Evolutionary conservation across 1,140 invertebrate genomes (phyloP).

Genomic region (Atta colombica): DNA sequence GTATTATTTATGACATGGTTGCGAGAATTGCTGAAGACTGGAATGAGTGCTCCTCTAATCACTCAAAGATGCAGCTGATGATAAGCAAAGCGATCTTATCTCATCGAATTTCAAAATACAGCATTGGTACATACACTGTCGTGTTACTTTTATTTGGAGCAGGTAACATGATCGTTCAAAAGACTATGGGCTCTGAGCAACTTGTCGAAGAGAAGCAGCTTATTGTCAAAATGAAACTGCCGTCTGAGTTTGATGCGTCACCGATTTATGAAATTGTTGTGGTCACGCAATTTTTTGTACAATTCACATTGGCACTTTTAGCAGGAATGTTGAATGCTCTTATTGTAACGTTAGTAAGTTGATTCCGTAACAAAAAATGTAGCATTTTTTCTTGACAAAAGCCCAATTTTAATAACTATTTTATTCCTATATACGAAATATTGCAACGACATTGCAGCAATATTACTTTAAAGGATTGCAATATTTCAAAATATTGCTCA

Average conservation of each 20-base stretch:
- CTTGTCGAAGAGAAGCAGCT: background rate
- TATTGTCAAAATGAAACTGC: conserved; percentile 47
- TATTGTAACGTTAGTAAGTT: conserved; percentile 46
- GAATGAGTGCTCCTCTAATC: background rate
- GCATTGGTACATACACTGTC: conserved; percentile 7
- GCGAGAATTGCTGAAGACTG: conserved; percentile 37
- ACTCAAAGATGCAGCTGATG: background rate
- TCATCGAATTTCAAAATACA: conserved; percentile 32
- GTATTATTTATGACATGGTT: conserved; percentile 6
- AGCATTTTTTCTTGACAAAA: background rate
- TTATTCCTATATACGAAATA: too few species aligned
- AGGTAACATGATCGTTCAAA: background rate
- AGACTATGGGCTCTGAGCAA: background rate
- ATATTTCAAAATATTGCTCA: too few species aligned
- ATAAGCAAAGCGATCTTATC: conserved; percentile 24
- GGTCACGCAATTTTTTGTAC: conserved; percentile 30
- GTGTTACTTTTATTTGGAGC: background rate
- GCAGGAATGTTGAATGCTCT: conserved; percentile 36
- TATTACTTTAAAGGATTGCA: too few species aligned
- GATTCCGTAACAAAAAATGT: background rate
- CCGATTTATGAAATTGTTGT: conserved; percentile 44
- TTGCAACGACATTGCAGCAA: too few species aligned
- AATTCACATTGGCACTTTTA: background rate
- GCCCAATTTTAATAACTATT: background rate
- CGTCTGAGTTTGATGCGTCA: background rate